phyloP scores from a whole-genome alignment of 2,113 vertebrate species.

The Coreoperca whiteheadi region DNA sequence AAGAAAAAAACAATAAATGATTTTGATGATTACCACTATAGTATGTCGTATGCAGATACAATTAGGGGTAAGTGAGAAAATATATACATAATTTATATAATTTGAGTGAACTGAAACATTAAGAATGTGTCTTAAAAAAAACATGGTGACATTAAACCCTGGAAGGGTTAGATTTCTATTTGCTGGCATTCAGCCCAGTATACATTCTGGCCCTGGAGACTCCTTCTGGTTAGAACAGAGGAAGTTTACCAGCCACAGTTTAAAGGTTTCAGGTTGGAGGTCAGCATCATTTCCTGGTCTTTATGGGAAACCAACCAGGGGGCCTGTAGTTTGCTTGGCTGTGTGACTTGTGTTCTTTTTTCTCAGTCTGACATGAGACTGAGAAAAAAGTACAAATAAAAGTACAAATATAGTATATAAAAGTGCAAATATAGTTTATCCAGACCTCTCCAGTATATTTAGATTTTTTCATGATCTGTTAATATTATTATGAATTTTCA shows the following conservation, averaged over 20 bases:
- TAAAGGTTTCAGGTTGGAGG: conserved; percentile 16
- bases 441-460: neutral
- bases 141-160: neutral
- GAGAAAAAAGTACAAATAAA: too few species aligned
- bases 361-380: neutral
- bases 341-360: neutral
- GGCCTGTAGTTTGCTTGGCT: neutral
- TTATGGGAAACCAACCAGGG: conserved; percentile 34
- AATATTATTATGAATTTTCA: neutral
- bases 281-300: neutral
- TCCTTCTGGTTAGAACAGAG: neutral
- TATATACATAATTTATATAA: too few species aligned
- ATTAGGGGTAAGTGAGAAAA: neutral
- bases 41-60: neutral
- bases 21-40: neutral
- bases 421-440: too few species aligned
- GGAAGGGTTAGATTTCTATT: neutral
- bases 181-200: neutral
- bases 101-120: conserved; percentile 2
- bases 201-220: neutral
- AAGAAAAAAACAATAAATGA: neutral
- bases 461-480: neutral
- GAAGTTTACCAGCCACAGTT: conserved; percentile 19
- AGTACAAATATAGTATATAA: too few species aligned
- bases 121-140: too few species aligned